Base-by-base conservation (phyloP, 2,888 invertebrate genomes). In the Boloria euphrosyne region DNA sequence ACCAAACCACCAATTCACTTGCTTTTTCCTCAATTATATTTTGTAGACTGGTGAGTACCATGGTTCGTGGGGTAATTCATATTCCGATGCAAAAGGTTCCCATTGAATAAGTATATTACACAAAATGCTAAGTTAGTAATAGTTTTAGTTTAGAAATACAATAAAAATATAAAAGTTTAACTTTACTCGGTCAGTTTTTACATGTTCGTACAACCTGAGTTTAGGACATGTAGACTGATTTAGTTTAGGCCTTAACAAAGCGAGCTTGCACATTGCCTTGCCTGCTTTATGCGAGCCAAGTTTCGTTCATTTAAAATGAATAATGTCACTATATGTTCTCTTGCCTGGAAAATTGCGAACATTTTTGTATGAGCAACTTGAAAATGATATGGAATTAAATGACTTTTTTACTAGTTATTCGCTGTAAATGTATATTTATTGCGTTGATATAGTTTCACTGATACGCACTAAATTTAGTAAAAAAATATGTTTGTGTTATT, bases 261-360 rank as follows among this genome's bases (percentile, higher is more conserved):
- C 13, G 43, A 52, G 54, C 49, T 55, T 54, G 61, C 54, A 51
- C 50, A 61, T n/a, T 18, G 5, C 44, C 38, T 44, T 18, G 43
- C 16, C 17, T 27, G 50, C 43, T 22, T 38, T 31, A 55, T 47
- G 38, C 55, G 17, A 50, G 55, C 38, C 4, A 51, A 46, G 55
- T 55, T 10, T 51, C 50, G 31, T 55, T 59, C 54, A 61, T 66
- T 61, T 61, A 65, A 65, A 55, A 67, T 60, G 46, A 55, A 65
- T 66, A 55, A 57, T 62, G 54, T 31, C 55, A 55, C 27, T 16
- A 10, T 13, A 51, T 50, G 51, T 51, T 6, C 10, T 44, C 18
- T 58, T 47, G 17, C 46, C 44, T 50, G 18, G 57, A 57, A 54
- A 62, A 63, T 63, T 63, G 22, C 44, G 31, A 50, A 27, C 43